Percentiles rank a stretch among this genome's conserved stretches.
phyloP scores from a whole-genome alignment of 2,797 vertebrate genomes.

The Petrocephalus schoutedeni region DNA sequence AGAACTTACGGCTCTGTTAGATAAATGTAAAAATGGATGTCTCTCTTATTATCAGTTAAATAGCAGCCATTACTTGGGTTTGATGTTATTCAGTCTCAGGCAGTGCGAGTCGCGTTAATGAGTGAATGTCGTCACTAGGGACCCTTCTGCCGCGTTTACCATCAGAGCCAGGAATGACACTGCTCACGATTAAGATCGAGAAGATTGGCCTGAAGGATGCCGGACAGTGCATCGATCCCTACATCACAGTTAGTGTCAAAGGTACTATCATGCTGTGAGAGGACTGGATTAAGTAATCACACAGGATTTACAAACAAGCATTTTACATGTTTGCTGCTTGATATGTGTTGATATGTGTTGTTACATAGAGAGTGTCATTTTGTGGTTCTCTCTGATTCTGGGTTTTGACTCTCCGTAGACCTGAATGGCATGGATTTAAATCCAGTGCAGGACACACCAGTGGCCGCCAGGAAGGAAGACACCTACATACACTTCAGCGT shows the following conservation, averaged over 20 bases:
- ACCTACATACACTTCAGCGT: slow-evolving; percentile 90
- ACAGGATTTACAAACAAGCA: neutral
- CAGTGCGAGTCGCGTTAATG: neutral
- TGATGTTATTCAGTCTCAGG: neutral
- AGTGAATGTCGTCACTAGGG: slow-evolving; percentile 58
- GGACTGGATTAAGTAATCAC: neutral
- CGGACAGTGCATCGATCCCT: slow-evolving; percentile 97
- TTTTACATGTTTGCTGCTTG: neutral
- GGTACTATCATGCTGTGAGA: slow-evolving; percentile 56
- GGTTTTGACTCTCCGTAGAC: slow-evolving; percentile 59
- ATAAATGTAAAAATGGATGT: neutral
- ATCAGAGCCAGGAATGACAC: slow-evolving; percentile 90
- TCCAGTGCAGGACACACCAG: slow-evolving; percentile 89
- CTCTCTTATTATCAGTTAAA: neutral
- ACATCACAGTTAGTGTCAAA: slow-evolving; percentile 92
- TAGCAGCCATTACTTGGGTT: neutral
- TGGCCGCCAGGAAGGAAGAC: slow-evolving; percentile 90
- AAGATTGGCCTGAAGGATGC: slow-evolving; percentile 97
- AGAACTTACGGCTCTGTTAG: neutral
- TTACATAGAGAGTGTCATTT: neutral
- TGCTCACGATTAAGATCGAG: slow-evolving; percentile 90
- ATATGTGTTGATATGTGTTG: neutral
- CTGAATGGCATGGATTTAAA: slow-evolving; percentile 87
- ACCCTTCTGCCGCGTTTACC: slow-evolving; percentile 91
- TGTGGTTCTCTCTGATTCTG: neutral